A percentile compares a stretch with the other conserved stretches of the same genome.
Conservation (phyloP, 2,888 invertebrate species). For the Drosophila kokeensis region DNA sequence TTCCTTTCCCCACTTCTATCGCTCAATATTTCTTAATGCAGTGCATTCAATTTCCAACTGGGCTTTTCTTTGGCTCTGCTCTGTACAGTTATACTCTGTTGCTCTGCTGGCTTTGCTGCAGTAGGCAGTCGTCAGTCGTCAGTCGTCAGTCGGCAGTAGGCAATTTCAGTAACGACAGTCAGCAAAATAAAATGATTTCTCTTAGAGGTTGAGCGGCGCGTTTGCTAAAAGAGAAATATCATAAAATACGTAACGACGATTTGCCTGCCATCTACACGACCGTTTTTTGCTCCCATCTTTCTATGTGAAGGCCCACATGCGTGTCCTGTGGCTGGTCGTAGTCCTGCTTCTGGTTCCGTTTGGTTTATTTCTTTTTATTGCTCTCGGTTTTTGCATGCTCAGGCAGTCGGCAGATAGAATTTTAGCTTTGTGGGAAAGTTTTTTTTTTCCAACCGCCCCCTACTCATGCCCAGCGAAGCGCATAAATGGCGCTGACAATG, state of each 20-base stretch:
- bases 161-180: conserved; percentile 78
- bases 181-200: conserved; percentile 78
- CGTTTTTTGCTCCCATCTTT: conserved; percentile 21
- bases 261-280: conserved; percentile 63
- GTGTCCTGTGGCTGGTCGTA: conserved; percentile 48
- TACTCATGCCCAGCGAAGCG: conserved; percentile 62
- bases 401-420: conserved; percentile 70
- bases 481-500: conserved; percentile 79
- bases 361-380: conserved; percentile 44
- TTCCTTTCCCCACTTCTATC: background rate
- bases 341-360: conserved; percentile 39
- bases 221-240: conserved; percentile 54
- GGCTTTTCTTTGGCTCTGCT: conserved; percentile 20
- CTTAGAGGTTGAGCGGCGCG: conserved; percentile 37
- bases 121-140: conserved; percentile 36
- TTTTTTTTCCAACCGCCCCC: conserved; percentile 54
- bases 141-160: conserved; percentile 59
- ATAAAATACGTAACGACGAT: conserved; percentile 78
- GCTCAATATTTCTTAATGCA: background rate
- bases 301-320: conserved; percentile 49
- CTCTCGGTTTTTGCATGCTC: conserved; percentile 72
- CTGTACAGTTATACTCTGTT: background rate
- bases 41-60: conserved; percentile 49
- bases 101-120: conserved; percentile 13
- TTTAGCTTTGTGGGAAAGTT: conserved; percentile 77